Base-by-base conservation (phyloP, 2,888 invertebrate species). In the Dexiosoma caninum region DNA sequence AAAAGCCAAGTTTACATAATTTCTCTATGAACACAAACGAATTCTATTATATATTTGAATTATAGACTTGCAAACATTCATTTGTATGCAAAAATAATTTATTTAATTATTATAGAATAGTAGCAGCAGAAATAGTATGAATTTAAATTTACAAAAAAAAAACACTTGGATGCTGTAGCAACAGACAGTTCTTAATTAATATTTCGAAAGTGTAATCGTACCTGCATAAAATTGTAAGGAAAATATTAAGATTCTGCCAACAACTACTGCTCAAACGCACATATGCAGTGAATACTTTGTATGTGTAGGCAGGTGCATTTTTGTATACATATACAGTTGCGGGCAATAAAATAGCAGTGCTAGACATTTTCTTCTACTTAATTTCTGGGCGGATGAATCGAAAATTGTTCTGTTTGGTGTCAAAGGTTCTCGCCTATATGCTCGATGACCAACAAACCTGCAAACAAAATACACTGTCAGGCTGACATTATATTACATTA, bases 171-270 rank as follows among this genome's bases (percentile, higher is more conserved):
- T 35, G 9, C 46, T 49, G 30, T 51, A 32, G 55, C 55, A 55
- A 37, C 27, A 66, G 30, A 1, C 35, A 49, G 27, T 27, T 49
- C 57, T 75, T 66, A 75, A 75, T 66, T 75, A 59, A 21, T 49
- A 59, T 49, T 75, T 66, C 2, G 1, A 27, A 64, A 46, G 46
- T 66, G 1, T 46, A 19, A n/a, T 27, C 4, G 6, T 27, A 6
- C 57, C 16, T 46, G 37, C 2, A 64, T 27, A 37, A 35, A 37
- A 57, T 57, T 64, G 16, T 23, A 59, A 67, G 57, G 74, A 66
- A 75, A 59, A 32, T 51, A 62, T 70, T 57, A 14, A 27, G 32
- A 32, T 57, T 27, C 44, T n/a, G 44, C 16, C 27, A 44, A 35
- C 16, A 23, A 66, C 37, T 27, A 23, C 8, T 21, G 49, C n/a